A percentile compares a stretch with the other conserved stretches of the same genome.
Evolutionary conservation across 1,140 invertebrate genomes (phyloP).

Genomic region (Hesperophylax magnus): DNA sequence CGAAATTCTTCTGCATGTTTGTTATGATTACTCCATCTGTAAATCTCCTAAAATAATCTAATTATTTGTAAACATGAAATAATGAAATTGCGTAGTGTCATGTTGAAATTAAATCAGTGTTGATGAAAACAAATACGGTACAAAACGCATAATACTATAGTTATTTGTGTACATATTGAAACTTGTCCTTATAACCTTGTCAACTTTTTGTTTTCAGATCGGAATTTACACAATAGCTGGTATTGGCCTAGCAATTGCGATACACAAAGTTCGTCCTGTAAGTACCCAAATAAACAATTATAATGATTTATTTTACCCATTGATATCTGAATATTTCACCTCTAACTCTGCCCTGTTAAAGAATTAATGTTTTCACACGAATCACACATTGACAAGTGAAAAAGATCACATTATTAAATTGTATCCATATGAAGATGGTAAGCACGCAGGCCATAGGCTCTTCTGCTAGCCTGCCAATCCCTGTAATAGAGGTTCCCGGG

Average conservation of each 20-base stretch:
- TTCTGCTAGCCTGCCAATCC: too few species aligned
- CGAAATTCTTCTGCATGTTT: not conserved
- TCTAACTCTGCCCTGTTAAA: too few species aligned
- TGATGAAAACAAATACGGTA: not conserved
- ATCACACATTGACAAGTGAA: too few species aligned
- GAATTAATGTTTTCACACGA: too few species aligned
- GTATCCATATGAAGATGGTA: too few species aligned
- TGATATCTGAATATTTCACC: too few species aligned
- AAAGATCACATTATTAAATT: too few species aligned
- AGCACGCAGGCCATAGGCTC: too few species aligned
- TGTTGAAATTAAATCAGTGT: not conserved
- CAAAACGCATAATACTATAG: not conserved
- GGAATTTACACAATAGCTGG: constrained; percentile 68
- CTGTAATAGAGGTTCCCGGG: too few species aligned
- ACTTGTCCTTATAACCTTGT: constrained; percentile 5
- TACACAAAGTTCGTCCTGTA: constrained; percentile 70
- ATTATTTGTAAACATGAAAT: not conserved
- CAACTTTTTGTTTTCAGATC: constrained; percentile 64
- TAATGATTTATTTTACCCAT: too few species aligned
- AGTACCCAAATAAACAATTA: constrained; percentile 39
- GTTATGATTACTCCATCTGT: constrained; percentile 13
- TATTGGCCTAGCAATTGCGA: constrained; percentile 64
- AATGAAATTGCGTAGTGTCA: not conserved
- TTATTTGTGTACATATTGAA: not conserved
- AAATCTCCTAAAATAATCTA: too few species aligned